Conservation (phyloP, 2,797 vertebrate genomes). For the Podarcis siculus region DNA sequence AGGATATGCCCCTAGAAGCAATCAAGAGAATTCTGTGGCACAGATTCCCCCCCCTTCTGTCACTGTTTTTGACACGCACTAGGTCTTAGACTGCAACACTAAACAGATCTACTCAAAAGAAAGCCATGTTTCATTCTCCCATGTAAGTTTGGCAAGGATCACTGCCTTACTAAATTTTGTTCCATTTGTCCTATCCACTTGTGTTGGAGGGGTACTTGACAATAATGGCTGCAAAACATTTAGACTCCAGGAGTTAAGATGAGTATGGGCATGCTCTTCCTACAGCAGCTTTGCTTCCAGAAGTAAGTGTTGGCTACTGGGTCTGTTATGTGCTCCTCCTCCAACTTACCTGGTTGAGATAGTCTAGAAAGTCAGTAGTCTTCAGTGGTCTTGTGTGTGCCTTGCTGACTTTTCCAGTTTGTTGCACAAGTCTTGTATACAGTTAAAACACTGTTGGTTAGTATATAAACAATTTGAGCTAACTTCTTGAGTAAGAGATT, state of each 20-base stretch:
- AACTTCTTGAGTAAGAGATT: conserved; percentile 14
- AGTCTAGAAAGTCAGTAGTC: background rate
- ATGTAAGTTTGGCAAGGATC: background rate
- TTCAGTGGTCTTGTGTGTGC: background rate
- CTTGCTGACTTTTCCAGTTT: background rate
- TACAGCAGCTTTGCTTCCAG: background rate
- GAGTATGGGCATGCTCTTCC: background rate
- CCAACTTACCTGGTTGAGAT: background rate
- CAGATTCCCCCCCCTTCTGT: background rate
- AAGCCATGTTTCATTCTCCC: too few species aligned
- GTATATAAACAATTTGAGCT: background rate
- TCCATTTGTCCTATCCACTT: background rate
- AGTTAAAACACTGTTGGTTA: conserved; percentile 36
- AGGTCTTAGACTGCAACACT: background rate
- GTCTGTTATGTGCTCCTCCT: too few species aligned
- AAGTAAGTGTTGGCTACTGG: background rate
- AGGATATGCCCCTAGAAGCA: background rate
- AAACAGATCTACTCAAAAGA: too few species aligned
- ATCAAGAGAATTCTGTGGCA: background rate
- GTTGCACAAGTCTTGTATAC: conserved; percentile 21
- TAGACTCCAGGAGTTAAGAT: background rate
- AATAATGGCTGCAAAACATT: background rate
- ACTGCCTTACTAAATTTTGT: too few species aligned
- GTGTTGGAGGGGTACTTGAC: background rate
- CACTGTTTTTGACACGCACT: background rate